Conservation (phyloP, 2,113 vertebrate species). For the Pipra filicauda region DNA sequence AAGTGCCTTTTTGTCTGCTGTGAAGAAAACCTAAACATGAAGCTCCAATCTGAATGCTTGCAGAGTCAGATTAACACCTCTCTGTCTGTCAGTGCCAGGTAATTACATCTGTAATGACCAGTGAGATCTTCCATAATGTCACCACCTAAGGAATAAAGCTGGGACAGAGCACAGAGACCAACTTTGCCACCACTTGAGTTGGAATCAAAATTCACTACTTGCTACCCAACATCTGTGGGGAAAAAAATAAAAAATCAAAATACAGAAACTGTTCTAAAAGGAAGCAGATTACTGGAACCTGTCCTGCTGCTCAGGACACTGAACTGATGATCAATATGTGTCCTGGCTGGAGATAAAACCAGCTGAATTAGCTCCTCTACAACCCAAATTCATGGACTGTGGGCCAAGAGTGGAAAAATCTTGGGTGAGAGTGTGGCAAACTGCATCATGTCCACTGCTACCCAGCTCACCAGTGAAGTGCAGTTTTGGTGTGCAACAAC, state of each 20-base stretch:
- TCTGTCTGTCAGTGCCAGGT: not conserved
- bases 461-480: not conserved
- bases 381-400: not conserved
- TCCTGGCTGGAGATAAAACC: not conserved
- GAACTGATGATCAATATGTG: not conserved
- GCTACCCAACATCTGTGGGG: not conserved
- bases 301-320: not conserved
- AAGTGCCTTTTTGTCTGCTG: not conserved
- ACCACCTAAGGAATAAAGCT: not conserved
- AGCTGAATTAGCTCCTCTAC: not conserved
- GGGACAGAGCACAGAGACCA: not conserved
- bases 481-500: not conserved
- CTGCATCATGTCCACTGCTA: not conserved
- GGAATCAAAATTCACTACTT: not conserved
- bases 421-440: not conserved
- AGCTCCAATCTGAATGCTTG: not conserved
- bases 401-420: not conserved
- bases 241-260: not conserved
- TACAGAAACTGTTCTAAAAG: not conserved
- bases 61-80: not conserved
- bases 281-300: not conserved
- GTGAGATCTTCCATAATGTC: not conserved
- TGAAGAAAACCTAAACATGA: not conserved
- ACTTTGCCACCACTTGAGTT: not conserved
- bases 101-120: not conserved